These are phyloP conservation scores for Lepidurus arcticus DNA, from an alignment of 1,140 invertebrate genomes.

Conservation along the genomic window DNA sequence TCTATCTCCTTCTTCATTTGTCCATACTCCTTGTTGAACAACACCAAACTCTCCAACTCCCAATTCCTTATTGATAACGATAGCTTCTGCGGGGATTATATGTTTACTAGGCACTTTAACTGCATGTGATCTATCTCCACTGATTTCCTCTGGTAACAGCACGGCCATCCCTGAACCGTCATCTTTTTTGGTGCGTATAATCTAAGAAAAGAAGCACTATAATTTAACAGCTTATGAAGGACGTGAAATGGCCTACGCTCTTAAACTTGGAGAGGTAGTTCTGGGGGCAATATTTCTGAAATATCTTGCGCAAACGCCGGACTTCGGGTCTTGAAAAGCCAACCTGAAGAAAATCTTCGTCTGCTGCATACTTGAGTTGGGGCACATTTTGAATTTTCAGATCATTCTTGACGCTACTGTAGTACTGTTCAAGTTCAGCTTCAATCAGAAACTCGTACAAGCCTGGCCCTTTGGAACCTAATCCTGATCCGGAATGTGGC, in stretches of 20 bases:
- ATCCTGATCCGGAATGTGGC: slow-evolving; percentile 23
- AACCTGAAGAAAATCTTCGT: slow-evolving; percentile 82
- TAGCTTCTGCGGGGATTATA: slow-evolving; percentile 89
- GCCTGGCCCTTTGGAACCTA: slow-evolving; percentile 54
- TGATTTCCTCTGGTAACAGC: slow-evolving; percentile 44
- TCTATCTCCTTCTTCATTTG: slow-evolving; percentile 80
- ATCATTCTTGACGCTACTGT: slow-evolving; percentile 60
- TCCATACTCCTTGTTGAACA: slow-evolving; percentile 96
- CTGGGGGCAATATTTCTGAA: slow-evolving; percentile 86
- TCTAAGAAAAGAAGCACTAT: slow-evolving; percentile 37
- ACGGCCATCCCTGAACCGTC: slow-evolving; percentile 41
- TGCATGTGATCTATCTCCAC: slow-evolving; percentile 39
- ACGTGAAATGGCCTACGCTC: slow-evolving; percentile 47
- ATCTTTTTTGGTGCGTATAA: slow-evolving; percentile 45
- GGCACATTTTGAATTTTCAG: slow-evolving; percentile 55
- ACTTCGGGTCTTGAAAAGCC: slow-evolving; percentile 95
- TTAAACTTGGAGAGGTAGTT: slow-evolving; percentile 88
- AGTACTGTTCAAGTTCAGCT: slow-evolving; percentile 84
- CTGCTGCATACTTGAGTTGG: slow-evolving; percentile 93
- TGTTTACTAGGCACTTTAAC: slow-evolving; percentile 76
- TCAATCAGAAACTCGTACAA: slow-evolving; percentile 85
- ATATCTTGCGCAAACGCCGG: slow-evolving; percentile 84
- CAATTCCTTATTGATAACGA: slow-evolving; percentile 88
- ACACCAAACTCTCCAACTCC: slow-evolving; percentile 95
- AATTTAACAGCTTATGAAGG: slow-evolving; percentile 29